These are phyloP conservation scores for Pheosia gnoma DNA, from an alignment of 2,888 invertebrate genomes.

Conservation along the genomic window DNA sequence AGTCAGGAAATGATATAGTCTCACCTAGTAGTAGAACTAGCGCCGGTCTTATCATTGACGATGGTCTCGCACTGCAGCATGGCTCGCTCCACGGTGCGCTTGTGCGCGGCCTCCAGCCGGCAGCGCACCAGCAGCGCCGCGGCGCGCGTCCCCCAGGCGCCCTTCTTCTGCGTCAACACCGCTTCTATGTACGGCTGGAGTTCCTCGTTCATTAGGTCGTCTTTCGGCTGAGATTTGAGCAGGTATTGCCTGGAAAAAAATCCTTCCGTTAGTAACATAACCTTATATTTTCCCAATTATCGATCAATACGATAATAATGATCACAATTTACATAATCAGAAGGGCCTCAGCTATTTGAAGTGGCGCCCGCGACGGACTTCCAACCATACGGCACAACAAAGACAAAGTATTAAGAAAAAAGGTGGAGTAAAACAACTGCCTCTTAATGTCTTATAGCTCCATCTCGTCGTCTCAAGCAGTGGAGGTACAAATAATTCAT, in stretches of 20 bases:
- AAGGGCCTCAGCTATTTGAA: too few species aligned
- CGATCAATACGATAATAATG: too few species aligned
- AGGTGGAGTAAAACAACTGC: too few species aligned
- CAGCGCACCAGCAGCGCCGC: conserved; percentile 90
- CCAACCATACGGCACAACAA: too few species aligned
- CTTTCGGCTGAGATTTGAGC: conserved; percentile 90
- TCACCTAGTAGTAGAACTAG: conserved; percentile 61
- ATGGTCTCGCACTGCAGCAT: conserved; percentile 94
- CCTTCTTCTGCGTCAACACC: conserved; percentile 86
- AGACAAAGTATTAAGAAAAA: too few species aligned
- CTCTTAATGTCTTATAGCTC: too few species aligned
- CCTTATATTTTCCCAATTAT: neutral
- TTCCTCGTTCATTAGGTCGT: conserved; percentile 92
- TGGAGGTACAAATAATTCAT: too few species aligned
- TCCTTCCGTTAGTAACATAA: neutral
- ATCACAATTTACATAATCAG: too few species aligned
- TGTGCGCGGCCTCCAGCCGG: conserved; percentile 89
- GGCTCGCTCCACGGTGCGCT: conserved; percentile 93
- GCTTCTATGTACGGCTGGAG: conserved; percentile 89
- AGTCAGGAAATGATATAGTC: neutral
- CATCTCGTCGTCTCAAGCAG: too few species aligned
- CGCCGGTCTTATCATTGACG: conserved; percentile 80
- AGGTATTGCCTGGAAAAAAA: conserved; percentile 85
- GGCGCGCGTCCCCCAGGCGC: conserved; percentile 90
- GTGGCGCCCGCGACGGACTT: too few species aligned